Evolutionary conservation across 2,113 vertebrate species (phyloP).

Genomic region (Okapia johnstoni): DNA sequence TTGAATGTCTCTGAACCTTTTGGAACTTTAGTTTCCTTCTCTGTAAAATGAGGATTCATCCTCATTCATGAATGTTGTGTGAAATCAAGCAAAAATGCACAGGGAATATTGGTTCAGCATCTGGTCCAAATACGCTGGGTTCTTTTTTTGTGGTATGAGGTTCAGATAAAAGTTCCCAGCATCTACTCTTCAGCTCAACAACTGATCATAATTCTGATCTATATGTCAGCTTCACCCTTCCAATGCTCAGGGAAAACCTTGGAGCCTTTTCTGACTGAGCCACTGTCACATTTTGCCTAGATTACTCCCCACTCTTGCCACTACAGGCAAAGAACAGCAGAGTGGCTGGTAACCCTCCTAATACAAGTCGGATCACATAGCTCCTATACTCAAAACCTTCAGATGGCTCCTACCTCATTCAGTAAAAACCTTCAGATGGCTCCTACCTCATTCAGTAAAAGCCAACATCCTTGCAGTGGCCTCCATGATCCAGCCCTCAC

Average conservation of each 20-base stretch:
- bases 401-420: background rate
- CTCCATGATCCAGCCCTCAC: rapidly evolving
- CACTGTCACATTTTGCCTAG: background rate
- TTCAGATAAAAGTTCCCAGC: too few species aligned
- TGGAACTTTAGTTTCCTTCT: background rate
- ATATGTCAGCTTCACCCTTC: background rate
- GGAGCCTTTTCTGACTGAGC: background rate
- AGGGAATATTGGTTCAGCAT: too few species aligned
- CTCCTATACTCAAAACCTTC: background rate
- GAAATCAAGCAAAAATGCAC: background rate
- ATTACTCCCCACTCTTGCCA: too few species aligned
- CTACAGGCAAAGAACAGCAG: background rate
- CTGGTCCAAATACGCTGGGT: background rate
- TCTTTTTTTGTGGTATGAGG: background rate
- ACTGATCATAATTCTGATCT: background rate
- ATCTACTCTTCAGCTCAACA: background rate
- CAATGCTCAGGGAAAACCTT: background rate
- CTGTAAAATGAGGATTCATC: background rate
- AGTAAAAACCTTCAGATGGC: background rate
- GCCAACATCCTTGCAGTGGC: background rate
- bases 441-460: background rate
- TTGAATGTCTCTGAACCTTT: background rate
- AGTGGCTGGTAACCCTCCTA: background rate
- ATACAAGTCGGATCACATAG: background rate
- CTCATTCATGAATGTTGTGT: background rate